Conservation (phyloP, 2,888 invertebrate species). For the Anthrax anthrax region DNA sequence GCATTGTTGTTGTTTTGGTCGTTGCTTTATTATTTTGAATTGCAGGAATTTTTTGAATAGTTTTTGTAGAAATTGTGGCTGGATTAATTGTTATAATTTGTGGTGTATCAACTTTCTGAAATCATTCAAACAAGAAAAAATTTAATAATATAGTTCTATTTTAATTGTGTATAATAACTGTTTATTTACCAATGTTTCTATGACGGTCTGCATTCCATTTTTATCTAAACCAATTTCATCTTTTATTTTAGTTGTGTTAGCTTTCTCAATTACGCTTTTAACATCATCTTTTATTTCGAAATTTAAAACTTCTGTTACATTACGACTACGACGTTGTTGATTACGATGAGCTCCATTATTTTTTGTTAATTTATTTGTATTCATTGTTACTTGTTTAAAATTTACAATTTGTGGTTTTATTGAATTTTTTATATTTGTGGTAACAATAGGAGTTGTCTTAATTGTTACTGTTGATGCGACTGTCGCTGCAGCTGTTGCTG, state of each 20-base stretch:
- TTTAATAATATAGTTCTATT: too few species aligned
- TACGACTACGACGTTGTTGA: too few species aligned
- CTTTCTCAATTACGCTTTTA: not conserved
- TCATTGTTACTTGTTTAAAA: not conserved
- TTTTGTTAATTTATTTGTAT: not conserved
- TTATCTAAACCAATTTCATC: not conserved
- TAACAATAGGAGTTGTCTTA: too few species aligned
- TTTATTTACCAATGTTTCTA: not conserved
- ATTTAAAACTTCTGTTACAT: not conserved
- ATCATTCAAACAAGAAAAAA: not conserved
- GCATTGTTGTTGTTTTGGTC: not conserved
- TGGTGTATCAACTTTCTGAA: not conserved
- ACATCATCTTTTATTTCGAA: not conserved
- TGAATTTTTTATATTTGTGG: too few species aligned
- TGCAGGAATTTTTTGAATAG: not conserved
- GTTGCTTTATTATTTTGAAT: not conserved
- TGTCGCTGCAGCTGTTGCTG: too few species aligned
- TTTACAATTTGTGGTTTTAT: not conserved
- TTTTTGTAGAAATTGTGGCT: too few species aligned
- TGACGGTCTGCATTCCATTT: not conserved
- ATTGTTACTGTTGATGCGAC: too few species aligned
- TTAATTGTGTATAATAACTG: too few species aligned
- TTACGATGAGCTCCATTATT: not conserved
- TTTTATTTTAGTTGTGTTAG: not conserved
- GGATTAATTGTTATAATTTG: not conserved